Base-by-base conservation (phyloP, 2,113 vertebrate genomes). In the Puntigrus tetrazona region DNA sequence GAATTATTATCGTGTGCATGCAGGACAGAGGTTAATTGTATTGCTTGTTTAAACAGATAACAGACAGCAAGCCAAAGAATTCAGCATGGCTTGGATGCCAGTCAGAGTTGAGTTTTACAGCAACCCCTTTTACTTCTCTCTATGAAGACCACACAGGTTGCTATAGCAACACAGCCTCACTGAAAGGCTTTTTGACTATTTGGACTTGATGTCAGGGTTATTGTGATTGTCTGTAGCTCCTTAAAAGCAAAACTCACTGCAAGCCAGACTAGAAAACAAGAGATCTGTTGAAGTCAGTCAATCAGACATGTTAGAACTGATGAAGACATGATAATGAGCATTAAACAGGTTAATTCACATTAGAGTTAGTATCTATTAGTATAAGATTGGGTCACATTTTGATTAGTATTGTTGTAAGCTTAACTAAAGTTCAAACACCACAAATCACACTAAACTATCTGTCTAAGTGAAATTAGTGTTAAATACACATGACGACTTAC, bases 111-210 rank as follows among this genome's bases (percentile, higher is more conserved):
- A 18, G 31, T 43, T 78, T 79, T 81, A 20, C 20, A 69, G n/a
- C 16, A 20, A 61, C 31, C 34, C 1, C 14, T 61, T 7, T 45
- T 45, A 43, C 38, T 45, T 5, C 38, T 27, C 43, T 34, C 41
- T 20, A 50, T 47, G 29, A 50, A n/a, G 65, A 81, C 79, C 65
- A 18, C 45, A 52, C 18, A 2, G 18, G 65, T 81, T 55, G n/a
- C 79, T 70, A 81, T 80, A 55, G 79, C 45, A 81, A 81, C 79
- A 52, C 79, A 52, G 43, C 65, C 45, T 52, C 27, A 50, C 61
- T 67, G n/a, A 67, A 67, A 81, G 20, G 25, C 29, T 38, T 55
- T 78, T 78, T 20, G 55, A 61, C n/a, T 50, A 29, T 81, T 81
- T 67, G 38, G 61, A 67, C 57, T 47, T 67, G 20, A 81, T 47